Percentiles rank a stretch among this genome's conserved stretches.
Evolutionary conservation across 2,888 invertebrate genomes (phyloP).

Genomic region (Ophioninae sp.): DNA sequence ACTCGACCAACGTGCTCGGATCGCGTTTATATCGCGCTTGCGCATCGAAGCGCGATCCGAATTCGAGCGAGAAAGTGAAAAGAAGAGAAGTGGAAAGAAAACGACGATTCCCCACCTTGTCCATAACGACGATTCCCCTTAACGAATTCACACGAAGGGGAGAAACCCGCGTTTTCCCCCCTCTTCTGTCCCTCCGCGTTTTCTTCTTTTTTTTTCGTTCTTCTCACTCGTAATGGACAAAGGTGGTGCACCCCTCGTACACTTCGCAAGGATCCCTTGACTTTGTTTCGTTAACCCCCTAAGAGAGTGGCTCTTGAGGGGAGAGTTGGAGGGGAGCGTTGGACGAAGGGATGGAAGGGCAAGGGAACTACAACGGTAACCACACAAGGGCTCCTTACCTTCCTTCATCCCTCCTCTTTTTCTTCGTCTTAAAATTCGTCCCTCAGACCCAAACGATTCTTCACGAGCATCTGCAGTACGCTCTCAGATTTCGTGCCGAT

Average conservation of each 20-base stretch:
- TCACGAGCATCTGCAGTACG: conserved; percentile 76
- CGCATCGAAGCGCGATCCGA: conserved; percentile 27
- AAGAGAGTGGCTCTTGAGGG: conserved; percentile 58
- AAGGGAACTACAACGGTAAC: conserved; percentile 17
- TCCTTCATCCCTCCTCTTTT: conserved; percentile 37
- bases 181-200: conserved; percentile 57
- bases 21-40: conserved; percentile 14
- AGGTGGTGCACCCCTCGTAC: conserved; percentile 62
- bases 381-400: conserved; percentile 48
- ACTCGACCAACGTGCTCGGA: neutral
- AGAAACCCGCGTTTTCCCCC: conserved; percentile 62
- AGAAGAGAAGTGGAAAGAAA: conserved; percentile 51
- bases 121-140: too few relatives aligned
- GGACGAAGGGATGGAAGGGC: conserved; percentile 52
- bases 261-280: conserved; percentile 74
- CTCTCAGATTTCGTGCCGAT: conserved; percentile 73
- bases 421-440: conserved; percentile 45
- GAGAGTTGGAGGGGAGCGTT: neutral
- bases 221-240: conserved; percentile 70
- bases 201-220: conserved; percentile 66
- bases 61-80: conserved; percentile 23
- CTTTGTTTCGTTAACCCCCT: conserved; percentile 72
- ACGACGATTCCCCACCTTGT: conserved; percentile 67
- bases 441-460: conserved; percentile 27
- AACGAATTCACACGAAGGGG: conserved; percentile 69